Evolutionary conservation across 2,113 vertebrate species (phyloP).

Genomic region (Myotis lucifugus): DNA sequence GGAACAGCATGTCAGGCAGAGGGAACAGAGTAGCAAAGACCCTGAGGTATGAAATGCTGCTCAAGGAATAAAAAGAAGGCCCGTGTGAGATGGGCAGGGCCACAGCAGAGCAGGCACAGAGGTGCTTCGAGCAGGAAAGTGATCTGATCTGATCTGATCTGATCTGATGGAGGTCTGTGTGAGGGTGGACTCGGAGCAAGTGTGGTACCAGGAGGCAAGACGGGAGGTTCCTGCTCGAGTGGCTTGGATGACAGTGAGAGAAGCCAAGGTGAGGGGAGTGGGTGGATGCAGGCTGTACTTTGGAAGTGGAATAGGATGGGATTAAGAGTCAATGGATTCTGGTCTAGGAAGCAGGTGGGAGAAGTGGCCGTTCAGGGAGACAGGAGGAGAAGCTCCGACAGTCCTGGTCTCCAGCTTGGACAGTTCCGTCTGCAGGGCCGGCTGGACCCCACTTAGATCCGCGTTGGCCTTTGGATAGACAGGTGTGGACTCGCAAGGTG

Average conservation of each 20-base stretch:
- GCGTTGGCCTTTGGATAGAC: background rate
- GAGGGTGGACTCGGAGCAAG: background rate
- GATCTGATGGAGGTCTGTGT: background rate
- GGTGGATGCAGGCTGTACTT: background rate
- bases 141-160: background rate
- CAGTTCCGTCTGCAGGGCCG: accelerated
- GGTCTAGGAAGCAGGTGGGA: background rate
- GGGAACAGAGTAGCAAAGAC: background rate
- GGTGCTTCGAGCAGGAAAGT: background rate
- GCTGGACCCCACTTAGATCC: too few species aligned
- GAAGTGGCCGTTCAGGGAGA: background rate
- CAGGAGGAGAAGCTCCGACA: background rate
- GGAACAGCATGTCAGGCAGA: background rate
- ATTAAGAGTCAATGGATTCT: background rate
- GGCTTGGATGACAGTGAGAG: background rate
- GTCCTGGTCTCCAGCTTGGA: background rate
- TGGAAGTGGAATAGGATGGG: background rate
- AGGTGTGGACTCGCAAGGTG: background rate
- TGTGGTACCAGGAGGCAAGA: too few species aligned
- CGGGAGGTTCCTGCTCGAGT: background rate
- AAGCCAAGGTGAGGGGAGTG: background rate
- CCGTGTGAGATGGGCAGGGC: background rate
- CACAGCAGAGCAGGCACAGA: accelerated
- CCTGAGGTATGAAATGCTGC: background rate
- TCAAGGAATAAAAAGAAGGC: background rate